Evolutionary conservation across 2,888 invertebrate genomes (phyloP), one percentile per base, ranked within the genome.

Genomic region (Sylvicola fuscatus): DNA sequence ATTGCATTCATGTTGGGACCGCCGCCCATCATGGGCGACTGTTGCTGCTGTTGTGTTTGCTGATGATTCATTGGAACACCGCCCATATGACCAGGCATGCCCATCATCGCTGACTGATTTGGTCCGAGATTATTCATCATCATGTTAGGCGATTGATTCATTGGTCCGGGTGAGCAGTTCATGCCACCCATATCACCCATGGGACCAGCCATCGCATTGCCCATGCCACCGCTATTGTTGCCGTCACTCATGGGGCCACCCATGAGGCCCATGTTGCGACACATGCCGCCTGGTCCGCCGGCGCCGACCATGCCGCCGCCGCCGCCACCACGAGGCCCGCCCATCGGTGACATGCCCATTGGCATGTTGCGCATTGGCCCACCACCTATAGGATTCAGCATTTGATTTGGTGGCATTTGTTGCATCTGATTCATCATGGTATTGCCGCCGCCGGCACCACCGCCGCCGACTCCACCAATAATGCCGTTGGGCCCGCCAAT

Each of bases 1-100:
- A 46, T 39, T n/a, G 13, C 33, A 14, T 51, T 56, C 15, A 51
- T 49, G 13, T 40, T 44, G 27, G 54, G 55, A 21, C 55, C 55
- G 32, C 15, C 17, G 16, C 16, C 43, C 13, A 45, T 32, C 37
- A 46, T 44, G 27, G 42, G 54, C 54, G 55, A 39, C 38, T 27
- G 15, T 16, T 15, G 16, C 14, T 13, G 13, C 8, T 32, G 16
- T 15, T 16, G 17, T 15, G 6, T 3, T 10, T 32, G 32, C 14
- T 32, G 32, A 32, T 14, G 32, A 32, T 32, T 32, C 14, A 32
- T 32, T 13, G 14, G 14, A 32, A 3, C 14, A 32, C 32, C 32
- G 14, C 32, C 32, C 10, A 14, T n/a, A 13, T 29, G 29, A 13
- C 21, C 21, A 21, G 21, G 21, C 21, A 21, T 21, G 8, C 21